Percentiles rank a stretch among this genome's conserved stretches.
Evolutionary conservation across 2,113 vertebrate species (phyloP).

Genomic region (Poeciliopsis prolifica): DNA sequence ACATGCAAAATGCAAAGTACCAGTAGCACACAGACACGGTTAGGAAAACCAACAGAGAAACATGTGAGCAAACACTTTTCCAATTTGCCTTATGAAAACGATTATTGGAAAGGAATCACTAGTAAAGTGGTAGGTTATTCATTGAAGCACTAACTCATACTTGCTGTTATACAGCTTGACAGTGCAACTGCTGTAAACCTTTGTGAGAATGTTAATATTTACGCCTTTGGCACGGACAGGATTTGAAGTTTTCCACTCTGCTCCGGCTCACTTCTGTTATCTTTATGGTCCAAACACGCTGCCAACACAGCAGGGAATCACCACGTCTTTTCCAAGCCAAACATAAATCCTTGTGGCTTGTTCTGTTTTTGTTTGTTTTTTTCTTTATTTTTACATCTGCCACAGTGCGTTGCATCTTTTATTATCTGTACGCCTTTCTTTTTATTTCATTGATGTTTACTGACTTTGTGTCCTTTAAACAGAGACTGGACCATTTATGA

Average conservation of each 20-base stretch:
- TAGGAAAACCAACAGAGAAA: neutral
- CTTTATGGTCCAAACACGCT: conserved; percentile 13
- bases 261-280: conserved; percentile 20
- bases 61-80: conserved; percentile 1
- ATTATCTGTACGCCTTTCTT: neutral
- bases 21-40: neutral
- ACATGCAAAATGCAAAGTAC: neutral
- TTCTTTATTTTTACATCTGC: neutral
- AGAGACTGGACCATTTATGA: neutral
- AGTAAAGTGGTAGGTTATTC: conserved; percentile 22
- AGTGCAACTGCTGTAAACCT: conserved; percentile 49
- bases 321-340: neutral
- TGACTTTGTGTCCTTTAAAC: neutral
- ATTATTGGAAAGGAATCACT: conserved; percentile 26
- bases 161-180: conserved; percentile 61
- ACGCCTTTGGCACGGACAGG: conserved; percentile 47
- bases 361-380: neutral
- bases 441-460: conserved; percentile 3
- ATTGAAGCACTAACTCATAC: conserved; percentile 57
- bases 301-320: conserved; percentile 16
- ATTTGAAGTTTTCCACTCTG: conserved; percentile 63
- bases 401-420: neutral
- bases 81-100: neutral
- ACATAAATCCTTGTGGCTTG: neutral
- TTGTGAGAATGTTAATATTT: conserved; percentile 74